These are phyloP conservation scores for Lysiphlebus fabarum DNA, from an alignment of 1,140 invertebrate species.

Conservation along the genomic window DNA sequence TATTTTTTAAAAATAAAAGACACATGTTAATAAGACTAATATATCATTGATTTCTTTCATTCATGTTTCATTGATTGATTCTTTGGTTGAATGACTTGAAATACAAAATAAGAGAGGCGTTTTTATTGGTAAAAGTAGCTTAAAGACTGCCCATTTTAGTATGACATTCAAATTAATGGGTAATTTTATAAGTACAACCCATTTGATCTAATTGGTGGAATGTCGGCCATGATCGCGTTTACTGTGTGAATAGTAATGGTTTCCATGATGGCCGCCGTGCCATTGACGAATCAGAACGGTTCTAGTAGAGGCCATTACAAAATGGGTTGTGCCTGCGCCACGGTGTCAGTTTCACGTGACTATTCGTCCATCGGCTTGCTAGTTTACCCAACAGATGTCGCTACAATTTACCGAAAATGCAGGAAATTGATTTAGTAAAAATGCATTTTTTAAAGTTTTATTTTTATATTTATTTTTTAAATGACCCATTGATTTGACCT, in stretches of 20 bases:
- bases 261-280: conserved; percentile 50
- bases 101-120: neutral
- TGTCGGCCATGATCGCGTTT: conserved; percentile 48
- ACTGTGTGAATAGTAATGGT: conserved; percentile 46
- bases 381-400: conserved; percentile 40
- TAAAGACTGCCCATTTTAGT: conserved; percentile 25
- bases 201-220: conserved; percentile 42
- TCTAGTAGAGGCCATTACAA: conserved; percentile 41
- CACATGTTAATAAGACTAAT: too few species aligned
- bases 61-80: too few species aligned
- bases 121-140: conserved; percentile 5
- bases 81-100: too few species aligned
- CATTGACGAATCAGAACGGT: conserved; percentile 41
- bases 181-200: conserved; percentile 34
- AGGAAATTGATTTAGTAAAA: too few species aligned
- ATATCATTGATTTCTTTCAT: too few species aligned
- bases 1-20: too few species aligned
- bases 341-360: conserved; percentile 31
- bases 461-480: neutral
- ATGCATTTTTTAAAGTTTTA: neutral
- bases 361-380: conserved; percentile 32
- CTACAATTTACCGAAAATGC: conserved; percentile 29
- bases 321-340: conserved; percentile 38
- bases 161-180: conserved; percentile 37
- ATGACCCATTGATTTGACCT: too few species aligned